Percentiles rank a stretch among this genome's conserved stretches.
Conservation (phyloP, 2,797 vertebrate genomes). For the Ctenochaetus hawaiiensis region DNA sequence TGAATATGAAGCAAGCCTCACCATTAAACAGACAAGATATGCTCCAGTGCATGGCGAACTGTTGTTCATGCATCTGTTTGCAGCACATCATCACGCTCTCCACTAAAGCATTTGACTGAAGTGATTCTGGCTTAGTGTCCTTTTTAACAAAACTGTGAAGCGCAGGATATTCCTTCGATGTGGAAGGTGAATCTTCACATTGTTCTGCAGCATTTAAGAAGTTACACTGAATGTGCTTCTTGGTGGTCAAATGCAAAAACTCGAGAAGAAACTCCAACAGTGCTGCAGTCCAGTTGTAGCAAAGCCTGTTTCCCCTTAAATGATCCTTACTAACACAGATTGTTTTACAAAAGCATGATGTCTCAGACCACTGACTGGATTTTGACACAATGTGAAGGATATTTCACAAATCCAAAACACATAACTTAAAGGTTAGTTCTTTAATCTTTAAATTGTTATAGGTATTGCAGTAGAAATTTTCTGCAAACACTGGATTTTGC, state of each 20-base stretch:
- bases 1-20: conserved; percentile 4
- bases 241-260: neutral
- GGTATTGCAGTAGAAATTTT: neutral
- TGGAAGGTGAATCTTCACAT: neutral
- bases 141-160: conserved; percentile 3
- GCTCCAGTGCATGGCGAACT: neutral
- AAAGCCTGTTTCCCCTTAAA: neutral
- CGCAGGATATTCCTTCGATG: conserved; percentile 7
- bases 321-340: no score
- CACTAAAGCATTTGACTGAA: conserved; percentile 52
- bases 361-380: neutral
- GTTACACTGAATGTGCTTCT: neutral
- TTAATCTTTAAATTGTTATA: neutral
- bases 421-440: neutral
- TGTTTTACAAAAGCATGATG: neutral
- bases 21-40: neutral
- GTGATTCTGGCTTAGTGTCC: conserved; percentile 12
- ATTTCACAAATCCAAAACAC: neutral
- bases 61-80: conserved; percentile 37
- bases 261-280: neutral
- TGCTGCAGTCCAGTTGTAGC: neutral
- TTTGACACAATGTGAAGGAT: neutral
- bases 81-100: conserved; percentile 10
- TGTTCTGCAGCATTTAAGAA: conserved; percentile 13
- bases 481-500: neutral